These are phyloP conservation scores for Aphelinus certus DNA, from an alignment of 1,140 invertebrate genomes.

Conservation along the genomic window DNA sequence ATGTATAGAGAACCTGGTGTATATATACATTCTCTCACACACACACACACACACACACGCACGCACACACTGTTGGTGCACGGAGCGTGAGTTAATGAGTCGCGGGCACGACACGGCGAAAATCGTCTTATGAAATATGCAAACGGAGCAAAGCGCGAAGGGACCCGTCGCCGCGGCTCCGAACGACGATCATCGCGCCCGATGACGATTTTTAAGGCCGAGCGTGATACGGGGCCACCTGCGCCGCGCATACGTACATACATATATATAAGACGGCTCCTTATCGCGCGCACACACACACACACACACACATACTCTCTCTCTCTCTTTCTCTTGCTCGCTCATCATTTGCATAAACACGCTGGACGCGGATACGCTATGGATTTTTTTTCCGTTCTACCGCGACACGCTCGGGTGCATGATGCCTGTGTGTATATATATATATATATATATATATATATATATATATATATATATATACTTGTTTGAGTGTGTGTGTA, in stretches of 20 bases:
- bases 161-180: neutral
- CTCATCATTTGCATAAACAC: slow-evolving; percentile 1
- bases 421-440: too few relatives aligned
- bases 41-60: neutral
- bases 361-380: neutral
- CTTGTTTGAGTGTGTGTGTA: too few relatives aligned
- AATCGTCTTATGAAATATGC: slow-evolving; percentile 35
- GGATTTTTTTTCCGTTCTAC: slow-evolving; percentile 1
- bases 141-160: neutral
- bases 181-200: too few relatives aligned
- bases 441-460: too few relatives aligned
- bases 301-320: neutral
- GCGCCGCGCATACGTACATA: neutral
- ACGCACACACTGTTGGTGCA: neutral
- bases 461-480: too few relatives aligned
- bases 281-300: too few relatives aligned
- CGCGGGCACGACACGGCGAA: slow-evolving; percentile 24
- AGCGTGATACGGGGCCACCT: too few relatives aligned
- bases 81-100: slow-evolving; percentile 26
- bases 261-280: neutral
- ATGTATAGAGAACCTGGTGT: too few relatives aligned
- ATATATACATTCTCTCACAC: neutral
- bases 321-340: slow-evolving; percentile 2
- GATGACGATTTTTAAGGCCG: too few relatives aligned
- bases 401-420: too few relatives aligned